Base-by-base conservation (phyloP, 2,888 invertebrate species). In the Lepidonotus clava region DNA sequence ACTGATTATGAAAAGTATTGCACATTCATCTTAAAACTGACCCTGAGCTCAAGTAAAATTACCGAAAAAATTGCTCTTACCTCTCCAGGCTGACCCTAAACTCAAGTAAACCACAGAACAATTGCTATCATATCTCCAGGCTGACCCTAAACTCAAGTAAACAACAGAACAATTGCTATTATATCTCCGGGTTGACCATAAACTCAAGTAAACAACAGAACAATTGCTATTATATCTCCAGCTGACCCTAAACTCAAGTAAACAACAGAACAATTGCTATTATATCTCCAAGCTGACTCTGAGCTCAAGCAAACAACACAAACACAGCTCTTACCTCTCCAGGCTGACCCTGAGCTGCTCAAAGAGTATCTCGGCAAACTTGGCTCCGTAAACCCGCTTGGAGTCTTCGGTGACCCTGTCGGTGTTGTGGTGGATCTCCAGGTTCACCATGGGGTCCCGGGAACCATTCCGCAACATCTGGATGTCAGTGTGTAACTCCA, bases 361-460 rank as follows among this genome's bases (percentile, higher is more conserved):
- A 34, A 80, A 46, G 28, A 77, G 41, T 38, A 76, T 18, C 61
- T 80, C 56, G 24, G 86, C 86, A 34, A 86, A 86, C 38, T 46
- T 40, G 32, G 77, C 51, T 6, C 67, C 86, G 36, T 46, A 46
- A 11, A 80, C 14, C 36, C 77, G 21, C 32, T 86, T 86, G 14
- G 86, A 40, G 32, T 86, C 51, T 18, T 86, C 80, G 24, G 77
- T 86, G 53, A 86, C 80, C 38, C 80, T 46, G 56, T 86, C 86
- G 34, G 46, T 51, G 36, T 77, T 80, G 77, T 86, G 86, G 66
- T 86, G 80, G 77, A 86, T 53, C n/a, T 77, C 80, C 36, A 86
- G 46, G 80, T 86, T 76, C 6, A 32, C 51, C 77, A 83, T 77
- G 1, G 53, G 77, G 24, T 67, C 76, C 18, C 67, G 40, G n/a